Percentiles rank a stretch among this genome's conserved stretches.
Conservation (phyloP, 2,888 invertebrate species). For the Yponomeuta evonymella region DNA sequence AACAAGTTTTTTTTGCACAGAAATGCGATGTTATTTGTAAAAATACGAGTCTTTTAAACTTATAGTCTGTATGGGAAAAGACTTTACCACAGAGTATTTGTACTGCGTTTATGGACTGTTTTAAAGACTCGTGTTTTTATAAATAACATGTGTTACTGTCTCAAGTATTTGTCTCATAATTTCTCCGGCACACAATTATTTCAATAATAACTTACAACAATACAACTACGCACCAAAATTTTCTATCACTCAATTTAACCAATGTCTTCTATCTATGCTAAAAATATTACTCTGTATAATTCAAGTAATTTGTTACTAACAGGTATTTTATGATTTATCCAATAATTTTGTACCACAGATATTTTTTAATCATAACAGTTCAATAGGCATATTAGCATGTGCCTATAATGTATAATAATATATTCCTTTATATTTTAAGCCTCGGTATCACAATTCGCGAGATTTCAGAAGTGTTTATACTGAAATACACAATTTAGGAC, state of each 20-base stretch:
- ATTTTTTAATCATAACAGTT: not conserved
- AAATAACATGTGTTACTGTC: too few relatives aligned
- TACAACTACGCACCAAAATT: not conserved
- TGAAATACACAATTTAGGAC: not conserved
- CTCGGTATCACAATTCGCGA: constrained; percentile 11
- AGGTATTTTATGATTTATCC: not conserved
- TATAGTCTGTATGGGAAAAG: too few relatives aligned
- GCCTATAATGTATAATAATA: not conserved
- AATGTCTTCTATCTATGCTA: not conserved
- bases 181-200: not conserved
- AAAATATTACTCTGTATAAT: not conserved
- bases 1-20: not conserved
- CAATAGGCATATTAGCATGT: not conserved
- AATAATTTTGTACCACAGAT: constrained; percentile 5
- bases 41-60: too few relatives aligned
- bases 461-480: not conserved
- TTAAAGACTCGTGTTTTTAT: too few relatives aligned
- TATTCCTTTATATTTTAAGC: not conserved
- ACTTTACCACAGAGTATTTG: too few relatives aligned
- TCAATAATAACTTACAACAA: not conserved
- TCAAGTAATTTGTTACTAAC: too few relatives aligned
- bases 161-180: not conserved
- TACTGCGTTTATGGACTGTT: too few relatives aligned
- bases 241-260: not conserved
- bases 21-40: not conserved